Base-by-base conservation (phyloP, 1,140 invertebrate species). In the Agrypnia vestita region DNA sequence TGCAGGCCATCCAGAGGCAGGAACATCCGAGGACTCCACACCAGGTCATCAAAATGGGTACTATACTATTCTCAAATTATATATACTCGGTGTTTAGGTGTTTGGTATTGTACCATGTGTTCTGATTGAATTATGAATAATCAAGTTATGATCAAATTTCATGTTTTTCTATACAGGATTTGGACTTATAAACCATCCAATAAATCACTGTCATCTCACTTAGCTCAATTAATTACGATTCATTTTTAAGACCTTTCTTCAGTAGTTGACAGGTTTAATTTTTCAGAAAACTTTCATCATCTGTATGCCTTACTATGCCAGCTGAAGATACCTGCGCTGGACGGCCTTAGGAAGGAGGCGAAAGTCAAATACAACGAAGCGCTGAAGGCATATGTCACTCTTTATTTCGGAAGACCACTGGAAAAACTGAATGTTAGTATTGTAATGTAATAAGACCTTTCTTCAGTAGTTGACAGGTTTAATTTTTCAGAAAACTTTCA, bases 271-370 rank as follows among this genome's bases (percentile, higher is more conserved):
- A 35, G 25, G 6, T 51, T 25, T 11, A 25, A 47, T 76, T 85
- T 85, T 91, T 91, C 89, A 93, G 96, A 99, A 92, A 99, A 99
- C 90, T 99, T 97, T 87, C 98, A 99, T 92, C 95, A 97, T 86
- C 92, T 99, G 84, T 95, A 97, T 86, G 96, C 94, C 17, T 88
- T 97, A 62, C 88, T 99, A 71, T 96, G 95, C 1, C 94, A 96
- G 86, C 89, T 99, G 47, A 99, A 99, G 90, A 97, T 99, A 82
- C 89, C 93, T 9, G 96, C 96, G 76, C 90, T 99, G 85, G 98
- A 99, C 85, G 87, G 90, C 15, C 92, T 96, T 83, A 92, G 96
- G 80, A 98, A 97, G 87, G 97, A 99, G 86, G 95, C 97, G 0
- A 98, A 98, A 88, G 91, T 94, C 84, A 94, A 94, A 82, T 99